Evolutionary conservation across 2,888 invertebrate species (phyloP).

Genomic region (Melieria picta): DNA sequence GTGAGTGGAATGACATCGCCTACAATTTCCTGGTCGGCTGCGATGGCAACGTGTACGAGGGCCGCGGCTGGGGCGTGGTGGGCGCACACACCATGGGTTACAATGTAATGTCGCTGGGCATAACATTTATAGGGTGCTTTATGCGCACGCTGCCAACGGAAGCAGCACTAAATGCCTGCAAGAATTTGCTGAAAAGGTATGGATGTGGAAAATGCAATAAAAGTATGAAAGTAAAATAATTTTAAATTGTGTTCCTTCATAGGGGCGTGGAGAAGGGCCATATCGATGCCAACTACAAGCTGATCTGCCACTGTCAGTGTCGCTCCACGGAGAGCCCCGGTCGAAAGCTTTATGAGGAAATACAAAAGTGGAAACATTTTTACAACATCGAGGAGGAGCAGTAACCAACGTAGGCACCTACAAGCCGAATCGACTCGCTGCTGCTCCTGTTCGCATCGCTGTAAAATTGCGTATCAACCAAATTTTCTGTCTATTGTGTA

Average conservation of each 20-base stretch:
- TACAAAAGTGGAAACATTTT: constrained; percentile 69
- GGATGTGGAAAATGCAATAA: background rate
- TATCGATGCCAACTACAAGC: constrained; percentile 66
- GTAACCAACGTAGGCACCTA: too few relatives aligned
- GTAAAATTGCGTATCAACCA: too few relatives aligned
- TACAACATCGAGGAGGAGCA: constrained; percentile 49
- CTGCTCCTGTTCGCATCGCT: too few relatives aligned
- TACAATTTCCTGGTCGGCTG: constrained; percentile 71
- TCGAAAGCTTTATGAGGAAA: constrained; percentile 66
- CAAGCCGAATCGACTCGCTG: too few relatives aligned
- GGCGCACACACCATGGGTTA: constrained; percentile 70
- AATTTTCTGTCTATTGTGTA: too few relatives aligned
- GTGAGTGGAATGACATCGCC: constrained; percentile 68
- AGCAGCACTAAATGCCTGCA: constrained; percentile 65
- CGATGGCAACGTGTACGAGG: constrained; percentile 71
- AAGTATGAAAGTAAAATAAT: background rate
- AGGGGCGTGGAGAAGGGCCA: constrained; percentile 67
- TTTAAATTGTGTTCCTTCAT: constrained; percentile 30
- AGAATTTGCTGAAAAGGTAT: constrained; percentile 62
- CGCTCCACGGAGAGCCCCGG: constrained; percentile 69
- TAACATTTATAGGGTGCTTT: constrained; percentile 69
- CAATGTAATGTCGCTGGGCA: constrained; percentile 68
- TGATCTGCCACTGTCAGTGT: constrained; percentile 69
- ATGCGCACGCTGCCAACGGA: constrained; percentile 66
- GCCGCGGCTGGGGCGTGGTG: constrained; percentile 69